Percentiles rank a stretch among this genome's conserved stretches.
These are phyloP conservation scores for Bombus fervidus DNA, from an alignment of 1,140 invertebrate genomes.

Conservation along the genomic window DNA sequence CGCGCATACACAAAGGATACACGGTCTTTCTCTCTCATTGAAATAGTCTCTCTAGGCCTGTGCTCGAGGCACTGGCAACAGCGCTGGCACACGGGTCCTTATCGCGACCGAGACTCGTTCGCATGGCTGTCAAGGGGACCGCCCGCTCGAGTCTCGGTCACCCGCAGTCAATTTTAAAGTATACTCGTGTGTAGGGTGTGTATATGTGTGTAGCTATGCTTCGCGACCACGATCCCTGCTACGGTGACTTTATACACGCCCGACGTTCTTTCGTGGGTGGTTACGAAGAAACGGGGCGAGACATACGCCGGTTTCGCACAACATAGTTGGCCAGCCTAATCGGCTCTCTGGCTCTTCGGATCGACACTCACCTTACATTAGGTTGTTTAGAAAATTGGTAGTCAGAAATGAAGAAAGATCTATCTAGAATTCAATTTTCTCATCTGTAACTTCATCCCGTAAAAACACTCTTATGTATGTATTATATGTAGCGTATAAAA, in stretches of 20 bases:
- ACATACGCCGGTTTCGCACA: constrained; percentile 42
- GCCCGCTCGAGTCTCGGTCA: constrained; percentile 62
- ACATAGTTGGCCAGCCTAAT: constrained; percentile 40
- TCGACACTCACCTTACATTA: constrained; percentile 35
- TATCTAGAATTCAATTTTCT: not conserved
- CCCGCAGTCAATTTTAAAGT: constrained; percentile 70
- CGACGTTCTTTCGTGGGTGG: constrained; percentile 57
- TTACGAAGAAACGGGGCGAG: constrained; percentile 51
- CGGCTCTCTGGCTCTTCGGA: not conserved
- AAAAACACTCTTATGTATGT: too few species aligned
- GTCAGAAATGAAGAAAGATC: not conserved
- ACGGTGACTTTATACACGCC: constrained; percentile 16
- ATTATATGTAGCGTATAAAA: not conserved
- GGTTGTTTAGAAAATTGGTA: constrained; percentile 1
- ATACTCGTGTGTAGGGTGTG: constrained; percentile 26
- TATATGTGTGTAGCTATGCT: not conserved
- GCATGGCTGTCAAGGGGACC: constrained; percentile 74
- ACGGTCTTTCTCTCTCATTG: constrained; percentile 41
- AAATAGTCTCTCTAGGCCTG: constrained; percentile 55
- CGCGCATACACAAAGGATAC: constrained; percentile 29
- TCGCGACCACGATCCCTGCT: not conserved
- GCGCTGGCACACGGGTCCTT: constrained; percentile 66
- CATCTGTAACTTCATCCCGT: not conserved
- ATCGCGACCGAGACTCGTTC: constrained; percentile 73
- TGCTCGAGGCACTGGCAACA: constrained; percentile 70